These are phyloP conservation scores for Hyperoplus lanceolatus DNA, from an alignment of 2,797 vertebrate species.

Conservation along the genomic window DNA sequence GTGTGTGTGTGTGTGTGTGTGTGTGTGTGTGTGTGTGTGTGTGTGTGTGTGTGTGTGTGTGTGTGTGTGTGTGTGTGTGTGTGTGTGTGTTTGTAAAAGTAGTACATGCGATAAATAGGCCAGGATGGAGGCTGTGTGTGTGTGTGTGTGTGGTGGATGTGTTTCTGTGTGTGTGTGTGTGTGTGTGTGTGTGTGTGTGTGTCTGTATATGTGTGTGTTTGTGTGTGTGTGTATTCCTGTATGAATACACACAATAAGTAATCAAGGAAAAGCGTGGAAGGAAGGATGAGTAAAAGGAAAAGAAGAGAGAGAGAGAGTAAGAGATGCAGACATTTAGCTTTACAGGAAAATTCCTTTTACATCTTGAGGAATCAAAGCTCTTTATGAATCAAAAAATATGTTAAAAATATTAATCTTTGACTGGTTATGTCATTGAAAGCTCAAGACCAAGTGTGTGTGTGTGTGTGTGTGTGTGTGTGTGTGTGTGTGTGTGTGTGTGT, in stretches of 20 bases:
- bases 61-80: too few relatives aligned
- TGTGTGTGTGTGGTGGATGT: too few relatives aligned
- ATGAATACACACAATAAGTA: conserved; percentile 49
- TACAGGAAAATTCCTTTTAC: conserved; percentile 25
- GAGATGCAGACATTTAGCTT: conserved; percentile 20
- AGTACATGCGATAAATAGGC: conserved; percentile 39
- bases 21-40: conserved; percentile 6
- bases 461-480: not conserved
- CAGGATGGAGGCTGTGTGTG: conserved; percentile 31
- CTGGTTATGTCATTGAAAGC: not conserved
- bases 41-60: conserved; percentile 3
- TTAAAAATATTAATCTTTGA: conserved; percentile 18
- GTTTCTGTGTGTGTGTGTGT: too few relatives aligned
- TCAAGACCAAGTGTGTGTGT: not conserved
- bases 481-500: conserved; percentile 2
- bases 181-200: not conserved
- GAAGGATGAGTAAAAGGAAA: not conserved
- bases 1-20: not conserved
- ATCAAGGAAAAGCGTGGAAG: conserved; percentile 28
- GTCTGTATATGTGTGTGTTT: not conserved
- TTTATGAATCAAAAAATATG: not conserved
- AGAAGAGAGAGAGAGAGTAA: not conserved
- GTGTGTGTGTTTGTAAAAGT: conserved; percentile 1
- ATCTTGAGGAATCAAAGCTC: not conserved
- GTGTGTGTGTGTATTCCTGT: conserved; percentile 14